Evolutionary conservation across 2,113 vertebrate species (phyloP).

Genomic region (Podarcis cretensis): DNA sequence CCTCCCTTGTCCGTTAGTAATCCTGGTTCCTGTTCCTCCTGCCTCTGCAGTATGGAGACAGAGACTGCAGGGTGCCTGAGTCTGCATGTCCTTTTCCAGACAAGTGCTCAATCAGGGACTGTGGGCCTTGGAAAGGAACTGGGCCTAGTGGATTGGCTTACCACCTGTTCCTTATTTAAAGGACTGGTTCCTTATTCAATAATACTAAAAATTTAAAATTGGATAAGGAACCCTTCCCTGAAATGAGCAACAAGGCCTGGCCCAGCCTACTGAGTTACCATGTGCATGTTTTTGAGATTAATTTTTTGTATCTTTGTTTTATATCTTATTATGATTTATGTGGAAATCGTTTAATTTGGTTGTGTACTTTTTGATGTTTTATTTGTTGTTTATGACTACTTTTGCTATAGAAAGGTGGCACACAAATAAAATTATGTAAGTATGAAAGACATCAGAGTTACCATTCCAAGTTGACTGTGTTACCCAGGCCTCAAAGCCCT

Average conservation of each 20-base stretch:
- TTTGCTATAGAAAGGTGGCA: no score
- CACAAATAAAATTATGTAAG: no score
- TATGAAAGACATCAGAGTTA: background rate
- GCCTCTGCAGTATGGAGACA: background rate
- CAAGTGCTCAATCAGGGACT: background rate
- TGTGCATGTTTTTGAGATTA: background rate
- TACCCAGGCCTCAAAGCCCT: background rate
- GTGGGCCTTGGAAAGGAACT: background rate
- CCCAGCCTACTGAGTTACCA: background rate
- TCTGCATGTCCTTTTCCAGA: background rate
- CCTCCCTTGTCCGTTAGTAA: background rate
- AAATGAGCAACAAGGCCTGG: background rate
- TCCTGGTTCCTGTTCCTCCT: background rate
- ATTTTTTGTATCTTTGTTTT: no score
- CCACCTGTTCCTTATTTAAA: background rate
- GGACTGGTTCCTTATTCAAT: background rate
- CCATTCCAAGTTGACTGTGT: background rate
- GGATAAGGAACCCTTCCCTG: background rate
- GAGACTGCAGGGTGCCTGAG: background rate
- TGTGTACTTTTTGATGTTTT: no score
- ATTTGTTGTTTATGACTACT: no score
- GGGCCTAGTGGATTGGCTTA: background rate
- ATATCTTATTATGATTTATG: no score
- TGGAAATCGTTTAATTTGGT: no score
- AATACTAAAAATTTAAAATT: background rate